Evolutionary conservation across 64 coral and sea anemone species (phyloP), one percentile per base, ranked within the genome.

Genomic region (Stichodactyla mertensii): DNA sequence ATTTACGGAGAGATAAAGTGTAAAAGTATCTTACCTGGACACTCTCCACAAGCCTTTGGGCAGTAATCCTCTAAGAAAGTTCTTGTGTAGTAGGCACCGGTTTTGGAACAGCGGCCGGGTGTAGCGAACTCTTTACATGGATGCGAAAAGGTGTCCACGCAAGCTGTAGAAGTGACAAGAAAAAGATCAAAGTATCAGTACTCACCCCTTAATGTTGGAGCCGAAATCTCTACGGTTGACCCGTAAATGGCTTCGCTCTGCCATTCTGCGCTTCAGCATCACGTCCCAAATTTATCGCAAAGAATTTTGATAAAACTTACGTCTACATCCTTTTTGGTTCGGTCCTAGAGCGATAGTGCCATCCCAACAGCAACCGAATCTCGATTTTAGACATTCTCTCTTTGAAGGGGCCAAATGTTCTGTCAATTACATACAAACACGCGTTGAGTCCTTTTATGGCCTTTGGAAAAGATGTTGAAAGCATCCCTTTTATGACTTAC

Each of bases 341-440:
- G 31, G 53, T 16, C 89, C 89, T 59, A 58, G 16, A 9, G 89
- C 89, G 58, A 60, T 52, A 10, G 23, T 27, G 0, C 89, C 89
- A 87, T 91, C 85, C 89, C 89, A 91, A 27, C 89, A 91, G 18
- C 89, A 86, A 15, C 89, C 89, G 59, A 70, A 91, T 16, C 10
- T 13, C 9, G 71, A 23, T 0, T 61, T 6, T 4, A 45, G 6
- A 52, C 60, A 86, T 52, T 52, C 8, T 6, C 69, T 86, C 13
- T 64, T 52, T 64, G 45, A 54, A 15, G 55, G 84, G 9, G 61
- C 84, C 16, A 62, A 59, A 22, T 86, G 55, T 53, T 66, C 55
- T 86, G 84, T 74, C 4, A 31, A 71, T 74, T 20, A 69, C 19
- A 69, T n/a, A 23, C 64, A 5, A 69, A 69, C 6, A 23, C 1